Evolutionary conservation across 1,140 invertebrate species (phyloP), one percentile per base, ranked within the genome.

Genomic region (Melitaea cinxia): DNA sequence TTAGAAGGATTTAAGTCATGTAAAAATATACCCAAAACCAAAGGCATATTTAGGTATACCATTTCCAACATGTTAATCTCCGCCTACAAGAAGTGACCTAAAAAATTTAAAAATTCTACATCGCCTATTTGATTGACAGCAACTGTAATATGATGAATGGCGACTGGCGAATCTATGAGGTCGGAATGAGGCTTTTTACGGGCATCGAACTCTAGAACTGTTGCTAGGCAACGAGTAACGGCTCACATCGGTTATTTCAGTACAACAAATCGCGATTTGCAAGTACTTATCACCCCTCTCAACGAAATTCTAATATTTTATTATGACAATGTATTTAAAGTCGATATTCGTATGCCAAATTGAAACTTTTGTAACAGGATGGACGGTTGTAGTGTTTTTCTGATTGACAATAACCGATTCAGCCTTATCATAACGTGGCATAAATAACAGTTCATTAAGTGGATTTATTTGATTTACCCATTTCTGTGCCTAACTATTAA

Each of bases 131-230:
- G 75, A 79, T 79, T 81, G 81, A 80, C 78, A 73, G 75, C 62
- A 62, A 56, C 65, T 62, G 60, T 82, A 78, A 81, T 78, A 88
- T 83, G 80, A 89, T 88, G 77, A 85, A 89, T 87, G 72, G 87
- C 82, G 82, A 86, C 81, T 81, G 66, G 77, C 77, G 72, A 88
- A 89, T 84, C 77, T 80, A 82, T 80, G 80, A 82, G 78, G 77
- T 85, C 79, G 80, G 71, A 75, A 70, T 74, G 74, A 70, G 80
- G 76, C 85, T 86, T 83, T 81, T 68, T 77, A 75, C 85, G 85
- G 87, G 57, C 87, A 72, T 84, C 83, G 83, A 89, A 88, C 87
- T 78, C 81, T 70, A 70, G n/a, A 9, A 47, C 70, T 74, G 82
- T 83, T 84, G 74, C 82, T 78, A 80, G 65, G 82, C 79, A 77